A percentile compares a stretch with the other conserved stretches of the same genome.
Conservation (phyloP, 1,140 invertebrate genomes). For the Papilio dardanus region DNA sequence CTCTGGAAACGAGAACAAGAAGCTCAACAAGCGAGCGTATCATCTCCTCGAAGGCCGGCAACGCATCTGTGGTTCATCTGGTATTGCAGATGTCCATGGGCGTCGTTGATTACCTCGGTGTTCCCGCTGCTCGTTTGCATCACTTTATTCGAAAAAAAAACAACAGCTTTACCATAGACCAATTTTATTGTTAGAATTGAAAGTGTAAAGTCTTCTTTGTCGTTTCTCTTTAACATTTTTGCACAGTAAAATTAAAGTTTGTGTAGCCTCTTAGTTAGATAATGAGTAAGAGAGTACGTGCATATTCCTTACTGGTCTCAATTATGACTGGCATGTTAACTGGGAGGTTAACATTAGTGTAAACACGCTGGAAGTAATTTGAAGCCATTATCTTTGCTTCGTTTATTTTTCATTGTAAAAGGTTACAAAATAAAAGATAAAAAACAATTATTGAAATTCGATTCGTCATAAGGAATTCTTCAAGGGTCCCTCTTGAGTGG, state of each 20-base stretch:
- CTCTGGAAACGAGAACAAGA: no score
- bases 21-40: no score
- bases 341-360: neutral
- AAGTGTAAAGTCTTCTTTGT: neutral
- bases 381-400: slow-evolving; percentile 7
- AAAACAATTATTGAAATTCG: neutral
- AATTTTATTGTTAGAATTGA: neutral
- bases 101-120: no score
- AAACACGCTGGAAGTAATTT: slow-evolving; percentile 25
- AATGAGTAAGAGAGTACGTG: slow-evolving; percentile 29
- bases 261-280: neutral
- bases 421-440: neutral
- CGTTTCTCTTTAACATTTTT: neutral
- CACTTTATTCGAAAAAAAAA: no score
- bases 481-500: slow-evolving; percentile 45
- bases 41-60: no score
- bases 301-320: slow-evolving; percentile 19
- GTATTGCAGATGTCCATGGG: no score
- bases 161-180: no score
- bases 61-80: no score
- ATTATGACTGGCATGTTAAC: slow-evolving; percentile 25
- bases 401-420: neutral
- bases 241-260: slow-evolving; percentile 12
- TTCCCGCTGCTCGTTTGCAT: no score
- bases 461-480: slow-evolving; percentile 27